Base-by-base conservation (phyloP, 2,797 vertebrate genomes). In the Crenuchus spilurus region DNA sequence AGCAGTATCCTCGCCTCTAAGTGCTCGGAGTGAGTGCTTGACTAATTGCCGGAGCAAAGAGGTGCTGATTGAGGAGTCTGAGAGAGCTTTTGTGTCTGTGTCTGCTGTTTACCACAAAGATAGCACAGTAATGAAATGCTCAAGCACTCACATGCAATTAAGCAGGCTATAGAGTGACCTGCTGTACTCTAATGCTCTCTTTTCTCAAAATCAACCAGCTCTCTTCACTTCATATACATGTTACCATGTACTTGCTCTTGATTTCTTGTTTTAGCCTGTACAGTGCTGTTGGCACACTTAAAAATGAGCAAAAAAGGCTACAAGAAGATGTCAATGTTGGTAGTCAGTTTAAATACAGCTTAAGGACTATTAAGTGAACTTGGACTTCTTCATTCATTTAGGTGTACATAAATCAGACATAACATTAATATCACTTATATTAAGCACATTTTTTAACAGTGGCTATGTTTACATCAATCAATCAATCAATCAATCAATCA, bases 121-220 rank as follows among this genome's bases (percentile, higher is more conserved):
- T 48, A 58, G 33, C 10, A 35, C 61, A 61, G 31, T 79, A 82
- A 79, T 79, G 80, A 73, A 77, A 71, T 70, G 69, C 77, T 79
- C 54, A 63, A 64, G 80, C 74, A 79, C 72, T 82, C 70, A 62
- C 74, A 71, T 74, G 31, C 41, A 76, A 79, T 79, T 76, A 78
- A 74, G 58, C 49, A 70, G 60, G 39, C 62, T 57, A n/a, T n/a
- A 60, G 28, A 72, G 62, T 72, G 54, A 77, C 52, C 33, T 33
- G 16, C 46, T 61, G 26, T 42, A 73, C 52, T 60, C 33, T 51
- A 75, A 74, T 73, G 65, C 39, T 24, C 54, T 31, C 48, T 16
- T 39, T 7, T 64, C 22, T 58, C 39, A 30, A 20, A 35, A 37
- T 4, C 22, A 6, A 14, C 41, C 4, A n/a, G 18, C 55, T 46